These are phyloP conservation scores for Ascidia mentula DNA, from an alignment of 23 tunicate genomes.

Conservation along the genomic window DNA sequence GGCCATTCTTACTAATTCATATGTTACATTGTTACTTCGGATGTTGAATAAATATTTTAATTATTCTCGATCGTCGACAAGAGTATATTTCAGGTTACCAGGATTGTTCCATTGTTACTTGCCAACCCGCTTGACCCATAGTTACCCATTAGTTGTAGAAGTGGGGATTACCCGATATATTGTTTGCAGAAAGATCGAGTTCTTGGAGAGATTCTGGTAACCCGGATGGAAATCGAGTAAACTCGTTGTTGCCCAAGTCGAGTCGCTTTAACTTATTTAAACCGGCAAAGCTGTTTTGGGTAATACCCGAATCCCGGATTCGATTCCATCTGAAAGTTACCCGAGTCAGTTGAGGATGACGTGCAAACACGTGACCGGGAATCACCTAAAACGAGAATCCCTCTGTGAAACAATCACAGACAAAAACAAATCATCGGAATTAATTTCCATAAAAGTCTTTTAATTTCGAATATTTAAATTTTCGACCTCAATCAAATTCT, in stretches of 20 bases:
- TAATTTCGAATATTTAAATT: neutral
- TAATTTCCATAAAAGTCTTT: neutral
- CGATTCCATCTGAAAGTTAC: neutral
- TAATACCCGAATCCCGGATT: neutral
- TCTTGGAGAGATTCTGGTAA: neutral
- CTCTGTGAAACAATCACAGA: neutral
- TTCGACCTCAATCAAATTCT: neutral
- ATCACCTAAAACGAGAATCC: neutral
- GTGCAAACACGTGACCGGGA: neutral
- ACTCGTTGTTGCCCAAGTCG: neutral
- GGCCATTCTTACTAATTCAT: too few relatives aligned
- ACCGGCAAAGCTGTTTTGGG: neutral
- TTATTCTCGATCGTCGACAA: too few relatives aligned
- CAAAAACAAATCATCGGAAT: neutral
- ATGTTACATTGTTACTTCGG: too few relatives aligned
- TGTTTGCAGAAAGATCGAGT: neutral
- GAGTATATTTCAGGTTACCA: too few relatives aligned
- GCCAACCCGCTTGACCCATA: too few relatives aligned
- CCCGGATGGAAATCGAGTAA: neutral
- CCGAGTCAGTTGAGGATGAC: neutral
- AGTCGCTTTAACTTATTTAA: neutral
- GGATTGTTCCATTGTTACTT: too few relatives aligned
- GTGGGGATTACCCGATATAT: neutral
- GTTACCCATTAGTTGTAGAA: too few relatives aligned
- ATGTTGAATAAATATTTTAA: too few relatives aligned